phyloP scores from a whole-genome alignment of 2,888 invertebrate genomes.

The Phaedon cochleariae region DNA sequence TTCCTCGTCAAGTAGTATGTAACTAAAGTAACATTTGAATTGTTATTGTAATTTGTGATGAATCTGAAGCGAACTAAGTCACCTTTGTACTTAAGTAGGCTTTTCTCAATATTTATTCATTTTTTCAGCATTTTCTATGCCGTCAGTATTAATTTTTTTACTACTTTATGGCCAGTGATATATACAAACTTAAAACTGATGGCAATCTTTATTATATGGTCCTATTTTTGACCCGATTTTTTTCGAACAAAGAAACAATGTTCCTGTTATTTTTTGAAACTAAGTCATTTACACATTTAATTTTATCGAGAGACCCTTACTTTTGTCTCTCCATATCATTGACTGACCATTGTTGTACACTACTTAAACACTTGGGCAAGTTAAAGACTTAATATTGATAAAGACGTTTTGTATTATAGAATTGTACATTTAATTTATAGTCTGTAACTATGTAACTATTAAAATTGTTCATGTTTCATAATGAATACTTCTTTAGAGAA shows the following conservation, averaged over 20 bases:
- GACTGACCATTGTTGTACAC: constrained; percentile 54
- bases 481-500: constrained; percentile 59
- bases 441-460: constrained; percentile 60
- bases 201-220: constrained; percentile 29
- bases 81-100: constrained; percentile 52
- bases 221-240: constrained; percentile 49
- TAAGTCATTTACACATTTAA: constrained; percentile 59
- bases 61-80: constrained; percentile 58
- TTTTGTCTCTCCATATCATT: constrained; percentile 42
- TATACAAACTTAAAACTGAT: constrained; percentile 32
- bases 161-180: constrained; percentile 33
- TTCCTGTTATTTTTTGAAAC: constrained; percentile 61
- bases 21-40: constrained; percentile 50
- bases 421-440: constrained; percentile 59
- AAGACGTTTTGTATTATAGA: constrained; percentile 62
- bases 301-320: constrained; percentile 42
- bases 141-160: constrained; percentile 40
- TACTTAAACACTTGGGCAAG: constrained; percentile 59
- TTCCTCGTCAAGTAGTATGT: constrained; percentile 53
- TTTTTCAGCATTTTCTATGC: constrained; percentile 39
- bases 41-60: constrained; percentile 56
- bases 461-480: constrained; percentile 61
- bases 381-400: constrained; percentile 60
- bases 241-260: constrained; percentile 60
- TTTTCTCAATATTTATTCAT: constrained; percentile 45